Evolutionary conservation across 2,113 vertebrate genomes (phyloP).

Genomic region (Colossoma macropomum): DNA sequence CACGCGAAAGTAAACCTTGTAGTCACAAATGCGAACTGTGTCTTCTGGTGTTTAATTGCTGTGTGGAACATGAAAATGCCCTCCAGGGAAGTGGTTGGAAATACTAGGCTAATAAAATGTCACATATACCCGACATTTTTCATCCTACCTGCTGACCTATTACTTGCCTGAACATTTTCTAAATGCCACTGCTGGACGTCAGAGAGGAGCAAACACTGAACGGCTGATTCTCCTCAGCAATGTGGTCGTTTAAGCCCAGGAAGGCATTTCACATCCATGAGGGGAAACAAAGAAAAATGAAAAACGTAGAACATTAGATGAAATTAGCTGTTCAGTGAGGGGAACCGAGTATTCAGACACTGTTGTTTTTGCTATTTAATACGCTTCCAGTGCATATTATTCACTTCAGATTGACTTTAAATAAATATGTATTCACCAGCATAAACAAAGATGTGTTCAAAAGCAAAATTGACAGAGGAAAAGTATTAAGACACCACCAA

Average conservation of each 20-base stretch:
- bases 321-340: no score
- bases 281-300: background rate
- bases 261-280: background rate
- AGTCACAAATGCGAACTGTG: background rate
- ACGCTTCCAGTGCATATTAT: no score
- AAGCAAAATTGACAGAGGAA: no score
- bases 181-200: background rate
- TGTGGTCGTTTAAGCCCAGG: background rate
- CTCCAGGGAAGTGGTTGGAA: background rate
- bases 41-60: background rate
- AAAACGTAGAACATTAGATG: no score
- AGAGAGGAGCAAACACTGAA: background rate
- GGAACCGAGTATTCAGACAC: no score
- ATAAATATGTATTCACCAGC: no score
- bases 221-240: background rate
- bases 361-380: no score
- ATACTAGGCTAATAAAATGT: conserved; percentile 7
- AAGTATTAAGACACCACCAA: no score
- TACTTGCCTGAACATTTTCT: background rate
- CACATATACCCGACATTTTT: background rate
- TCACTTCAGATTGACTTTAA: no score
- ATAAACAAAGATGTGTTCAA: no score
- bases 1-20: conserved; percentile 15
- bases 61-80: background rate
- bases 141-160: background rate